Evolutionary conservation across 2,888 invertebrate species (phyloP).

Genomic region (Heliconius charithonia): DNA sequence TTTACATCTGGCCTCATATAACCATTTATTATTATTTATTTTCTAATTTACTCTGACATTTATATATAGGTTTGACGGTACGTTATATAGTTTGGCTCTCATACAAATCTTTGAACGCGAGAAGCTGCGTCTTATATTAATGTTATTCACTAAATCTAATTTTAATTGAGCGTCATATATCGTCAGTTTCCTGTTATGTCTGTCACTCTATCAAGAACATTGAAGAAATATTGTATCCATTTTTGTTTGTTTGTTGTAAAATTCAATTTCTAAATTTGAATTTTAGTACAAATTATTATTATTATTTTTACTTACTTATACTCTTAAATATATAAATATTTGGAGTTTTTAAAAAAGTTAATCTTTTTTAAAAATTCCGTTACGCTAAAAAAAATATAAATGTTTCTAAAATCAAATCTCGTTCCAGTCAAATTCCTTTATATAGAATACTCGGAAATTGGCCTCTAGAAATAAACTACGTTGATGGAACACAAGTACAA

Average conservation of each 20-base stretch:
- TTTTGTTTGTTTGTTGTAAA: background rate
- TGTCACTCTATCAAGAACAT: constrained; percentile 11
- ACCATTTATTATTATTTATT: no score
- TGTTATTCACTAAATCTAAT: constrained; percentile 36
- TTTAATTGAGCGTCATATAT: constrained; percentile 31
- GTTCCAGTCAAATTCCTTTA: background rate
- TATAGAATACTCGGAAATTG: constrained; percentile 11
- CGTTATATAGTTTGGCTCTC: constrained; percentile 24
- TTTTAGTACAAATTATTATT: background rate
- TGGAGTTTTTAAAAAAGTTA: no score
- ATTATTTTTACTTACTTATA: no score
- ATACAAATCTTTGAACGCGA: constrained; percentile 29
- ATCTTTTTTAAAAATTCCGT: no score
- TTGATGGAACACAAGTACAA: background rate
- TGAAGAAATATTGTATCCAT: constrained; percentile 12
- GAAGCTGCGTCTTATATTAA: constrained; percentile 24
- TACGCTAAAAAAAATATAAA: no score
- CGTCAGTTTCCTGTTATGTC: constrained; percentile 29
- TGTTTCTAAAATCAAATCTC: constrained; percentile 2
- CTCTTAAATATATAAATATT: no score
- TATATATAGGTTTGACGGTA: constrained; percentile 25
- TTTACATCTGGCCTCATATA: no score
- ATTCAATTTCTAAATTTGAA: background rate
- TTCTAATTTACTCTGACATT: constrained; percentile 14
- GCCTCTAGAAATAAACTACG: background rate